phyloP scores from a whole-genome alignment of 1,140 invertebrate species.

The Drosophila nigrodunni region DNA sequence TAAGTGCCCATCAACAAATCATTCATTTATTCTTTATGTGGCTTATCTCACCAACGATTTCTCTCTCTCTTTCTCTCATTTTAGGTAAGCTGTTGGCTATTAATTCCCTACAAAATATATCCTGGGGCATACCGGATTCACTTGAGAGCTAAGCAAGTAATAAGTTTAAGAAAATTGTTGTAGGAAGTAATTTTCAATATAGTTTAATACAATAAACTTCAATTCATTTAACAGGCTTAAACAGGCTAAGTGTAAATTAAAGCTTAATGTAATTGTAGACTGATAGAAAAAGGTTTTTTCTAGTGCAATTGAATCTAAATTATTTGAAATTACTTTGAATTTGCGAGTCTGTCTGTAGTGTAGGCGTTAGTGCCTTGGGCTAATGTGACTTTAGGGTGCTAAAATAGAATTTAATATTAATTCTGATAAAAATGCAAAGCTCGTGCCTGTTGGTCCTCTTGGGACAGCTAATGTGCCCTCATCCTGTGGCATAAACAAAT shows the following conservation, averaged over 20 bases:
- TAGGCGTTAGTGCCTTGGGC: background rate
- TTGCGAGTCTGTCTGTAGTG: background rate
- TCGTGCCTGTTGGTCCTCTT: background rate
- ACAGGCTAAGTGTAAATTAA: too few relatives aligned
- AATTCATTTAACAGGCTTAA: too few relatives aligned
- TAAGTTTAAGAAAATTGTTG: background rate
- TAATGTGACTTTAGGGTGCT: background rate
- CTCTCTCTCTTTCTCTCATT: slow-evolving; percentile 21
- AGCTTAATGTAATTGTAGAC: too few relatives aligned
- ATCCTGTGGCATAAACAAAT: slow-evolving; percentile 40
- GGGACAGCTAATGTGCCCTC: slow-evolving; percentile 45
- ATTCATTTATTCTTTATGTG: background rate
- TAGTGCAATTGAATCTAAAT: too few relatives aligned
- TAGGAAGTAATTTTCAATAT: background rate
- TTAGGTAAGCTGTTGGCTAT: slow-evolving; percentile 45
- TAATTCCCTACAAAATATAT: background rate
- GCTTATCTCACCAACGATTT: slow-evolving; percentile 4
- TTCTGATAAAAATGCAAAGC: slow-evolving; percentile 32
- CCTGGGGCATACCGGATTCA: background rate
- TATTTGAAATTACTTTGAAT: too few relatives aligned
- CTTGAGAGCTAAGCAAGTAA: background rate
- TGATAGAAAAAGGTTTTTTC: too few relatives aligned
- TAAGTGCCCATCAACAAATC: slow-evolving; percentile 52
- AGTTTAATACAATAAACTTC: background rate
- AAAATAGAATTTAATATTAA: slow-evolving; percentile 39